Conservation (phyloP, 1,140 invertebrate species). For the Drosophila bocqueti region DNA sequence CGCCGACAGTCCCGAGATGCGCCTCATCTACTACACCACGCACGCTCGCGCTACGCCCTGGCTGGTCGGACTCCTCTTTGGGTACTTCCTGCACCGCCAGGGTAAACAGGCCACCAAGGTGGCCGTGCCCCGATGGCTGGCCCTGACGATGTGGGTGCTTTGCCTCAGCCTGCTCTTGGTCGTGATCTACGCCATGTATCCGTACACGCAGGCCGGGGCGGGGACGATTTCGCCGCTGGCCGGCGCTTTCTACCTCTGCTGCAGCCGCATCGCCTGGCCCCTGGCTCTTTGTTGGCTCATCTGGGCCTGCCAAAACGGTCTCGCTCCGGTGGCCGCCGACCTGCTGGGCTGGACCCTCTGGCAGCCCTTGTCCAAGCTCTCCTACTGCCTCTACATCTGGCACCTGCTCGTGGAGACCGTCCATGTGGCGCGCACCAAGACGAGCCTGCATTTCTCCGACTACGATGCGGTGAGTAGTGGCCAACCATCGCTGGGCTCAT, state of each 20-base stretch:
- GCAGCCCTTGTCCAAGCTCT: slow-evolving; percentile 86
- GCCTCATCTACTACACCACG: slow-evolving; percentile 74
- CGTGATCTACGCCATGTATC: slow-evolving; percentile 75
- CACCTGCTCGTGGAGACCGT: slow-evolving; percentile 83
- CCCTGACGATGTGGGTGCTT: slow-evolving; percentile 51
- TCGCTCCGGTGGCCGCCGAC: slow-evolving; percentile 87
- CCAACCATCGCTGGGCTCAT: background rate
- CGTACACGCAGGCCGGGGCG: slow-evolving; percentile 69
- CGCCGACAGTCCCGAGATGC: slow-evolving; percentile 54
- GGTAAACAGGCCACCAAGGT: slow-evolving; percentile 10
- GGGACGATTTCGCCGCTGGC: slow-evolving; percentile 75
- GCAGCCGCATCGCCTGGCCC: slow-evolving; percentile 88
- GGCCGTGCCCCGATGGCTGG: slow-evolving; percentile 44
- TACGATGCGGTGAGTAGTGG: slow-evolving; percentile 69
- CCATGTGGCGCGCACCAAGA: slow-evolving; percentile 58
- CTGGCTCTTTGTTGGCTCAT: slow-evolving; percentile 89
- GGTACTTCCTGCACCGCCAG: slow-evolving; percentile 65
- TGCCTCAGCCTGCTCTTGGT: slow-evolving; percentile 56
- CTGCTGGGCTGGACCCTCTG: slow-evolving; percentile 85
- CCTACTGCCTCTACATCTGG: slow-evolving; percentile 86
- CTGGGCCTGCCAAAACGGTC: slow-evolving; percentile 88
- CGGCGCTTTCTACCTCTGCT: slow-evolving; percentile 88
- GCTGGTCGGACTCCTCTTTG: slow-evolving; percentile 75
- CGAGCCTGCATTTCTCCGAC: slow-evolving; percentile 72
- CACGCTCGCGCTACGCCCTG: slow-evolving; percentile 75